phyloP scores from a whole-genome alignment of 2,113 vertebrate genomes.

The Meriones unguiculatus region DNA sequence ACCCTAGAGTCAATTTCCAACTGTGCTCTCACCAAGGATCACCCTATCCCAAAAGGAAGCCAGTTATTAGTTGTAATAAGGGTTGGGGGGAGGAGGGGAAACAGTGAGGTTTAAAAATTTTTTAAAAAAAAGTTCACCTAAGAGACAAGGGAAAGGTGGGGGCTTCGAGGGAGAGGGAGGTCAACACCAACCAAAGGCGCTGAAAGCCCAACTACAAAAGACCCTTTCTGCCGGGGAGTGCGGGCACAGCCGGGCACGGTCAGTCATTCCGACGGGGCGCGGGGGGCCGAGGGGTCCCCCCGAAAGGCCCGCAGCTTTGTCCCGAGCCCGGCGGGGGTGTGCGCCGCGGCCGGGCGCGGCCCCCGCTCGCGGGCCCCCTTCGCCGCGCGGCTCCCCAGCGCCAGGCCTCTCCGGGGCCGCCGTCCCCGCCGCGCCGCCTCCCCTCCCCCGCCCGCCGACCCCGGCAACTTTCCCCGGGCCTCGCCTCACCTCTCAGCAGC shows the following conservation, averaged over 20 bases:
- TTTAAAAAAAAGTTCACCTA: slow-evolving; percentile 72
- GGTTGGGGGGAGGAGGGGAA: background rate
- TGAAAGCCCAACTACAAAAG: background rate
- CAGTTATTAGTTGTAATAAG: slow-evolving; percentile 48
- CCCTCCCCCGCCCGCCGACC: slow-evolving; percentile 24
- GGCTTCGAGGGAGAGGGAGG: background rate
- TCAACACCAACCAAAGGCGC: background rate
- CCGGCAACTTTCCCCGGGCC: slow-evolving; percentile 54
- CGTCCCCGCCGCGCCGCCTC: background rate
- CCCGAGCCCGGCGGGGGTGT: background rate
- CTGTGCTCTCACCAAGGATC: slow-evolving; percentile 60
- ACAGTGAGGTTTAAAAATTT: background rate
- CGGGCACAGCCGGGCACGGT: background rate
- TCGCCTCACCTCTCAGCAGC: slow-evolving; percentile 89
- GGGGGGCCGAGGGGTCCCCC: background rate
- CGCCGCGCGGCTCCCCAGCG: slow-evolving; percentile 7
- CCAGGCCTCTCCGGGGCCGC: slow-evolving; percentile 51
- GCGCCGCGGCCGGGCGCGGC: background rate
- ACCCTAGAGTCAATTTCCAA: slow-evolving; percentile 68
- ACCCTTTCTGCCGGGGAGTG: background rate
- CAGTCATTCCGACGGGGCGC: background rate
- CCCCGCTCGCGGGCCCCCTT: slow-evolving; percentile 59
- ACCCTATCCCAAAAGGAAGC: slow-evolving; percentile 38
- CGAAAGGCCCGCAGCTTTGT: background rate
- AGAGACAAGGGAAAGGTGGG: background rate